Base-by-base conservation (phyloP, 1,140 invertebrate species). In the Drosophila auraria region DNA sequence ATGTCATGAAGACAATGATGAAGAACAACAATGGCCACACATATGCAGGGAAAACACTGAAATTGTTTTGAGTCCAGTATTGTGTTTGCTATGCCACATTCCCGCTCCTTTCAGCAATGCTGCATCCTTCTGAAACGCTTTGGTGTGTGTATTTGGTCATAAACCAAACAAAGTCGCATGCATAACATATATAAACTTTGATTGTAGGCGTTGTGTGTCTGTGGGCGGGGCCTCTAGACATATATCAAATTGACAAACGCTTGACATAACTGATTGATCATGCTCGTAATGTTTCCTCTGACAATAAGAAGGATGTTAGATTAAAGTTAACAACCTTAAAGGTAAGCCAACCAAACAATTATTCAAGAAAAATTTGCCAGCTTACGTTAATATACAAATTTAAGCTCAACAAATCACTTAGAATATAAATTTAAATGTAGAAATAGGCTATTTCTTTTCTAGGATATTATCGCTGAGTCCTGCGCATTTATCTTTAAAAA, bases 261-360 rank as follows among this genome's bases (percentile, higher is more conserved):
- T 44, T 72, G 66, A 59, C 54, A 73, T 33, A 61, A 61, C 38
- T 74, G 71, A 74, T 73, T 74, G 71, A 73, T 74, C 47, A 30
- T 61, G 5, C 27, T 17, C 33, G 63, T 60, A 56, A 49, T 49
- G 20, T 49, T 36, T 69, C 14, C 40, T 33, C 2, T n/a, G n/a
- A 36, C 7, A n/a, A n/a, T 23, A 20, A 23, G 15, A 8, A 17
- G 20, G 23, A 38, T 38, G 23, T 15, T 20, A 5, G 20, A 12
- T n/a, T 45, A 36, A 64, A 36, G 57, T 1, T 9, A 33, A n/a
- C 2, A 2, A 58, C 12, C 17, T 17, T 12, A 6, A 23, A 30
- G 50, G 12, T 5, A 20, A 12, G 20, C 9, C 3, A 53, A 27
- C 17, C 1, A 6, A 25, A 23, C 14, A 3, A 1, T 49, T 49